A percentile compares a stretch with the other conserved stretches of the same genome.
Conservation (phyloP, 2,113 vertebrate species). For the Aythya baeri region DNA sequence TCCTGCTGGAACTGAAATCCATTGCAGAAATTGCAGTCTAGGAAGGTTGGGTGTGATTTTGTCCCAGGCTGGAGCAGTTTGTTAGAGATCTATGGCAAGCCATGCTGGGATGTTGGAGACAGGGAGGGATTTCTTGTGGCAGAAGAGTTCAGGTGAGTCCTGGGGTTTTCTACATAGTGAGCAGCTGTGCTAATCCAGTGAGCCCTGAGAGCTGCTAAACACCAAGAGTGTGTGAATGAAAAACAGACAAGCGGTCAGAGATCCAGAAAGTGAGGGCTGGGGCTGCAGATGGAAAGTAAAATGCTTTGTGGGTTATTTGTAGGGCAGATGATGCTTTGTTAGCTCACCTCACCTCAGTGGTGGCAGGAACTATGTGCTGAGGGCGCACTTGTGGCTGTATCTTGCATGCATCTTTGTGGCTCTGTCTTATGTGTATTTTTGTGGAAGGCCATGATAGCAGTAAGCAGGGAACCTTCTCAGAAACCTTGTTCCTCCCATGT, state of each 20-base stretch:
- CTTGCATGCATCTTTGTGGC: neutral
- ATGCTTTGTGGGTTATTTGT: neutral
- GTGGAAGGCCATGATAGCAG: neutral
- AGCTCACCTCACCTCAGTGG: fast-evolving
- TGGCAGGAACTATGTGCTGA: neutral
- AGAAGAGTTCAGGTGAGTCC: neutral
- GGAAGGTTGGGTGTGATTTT: neutral
- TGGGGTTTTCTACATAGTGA: neutral
- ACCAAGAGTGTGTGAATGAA: neutral
- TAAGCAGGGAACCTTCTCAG: neutral
- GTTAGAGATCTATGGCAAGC: neutral
- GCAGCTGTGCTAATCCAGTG: neutral
- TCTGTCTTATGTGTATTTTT: fast-evolving
- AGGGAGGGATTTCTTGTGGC: fast-evolving
- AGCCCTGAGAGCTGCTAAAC: neutral
- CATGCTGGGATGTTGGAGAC: neutral
- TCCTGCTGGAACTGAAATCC: fast-evolving
- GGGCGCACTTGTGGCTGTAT: fast-evolving
- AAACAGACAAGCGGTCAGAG: fast-evolving
- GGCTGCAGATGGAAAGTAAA: neutral
- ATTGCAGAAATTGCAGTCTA: neutral
- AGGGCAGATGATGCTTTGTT: neutral
- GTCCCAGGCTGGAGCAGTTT: neutral
- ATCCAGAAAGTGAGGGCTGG: neutral
- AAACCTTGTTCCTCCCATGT: neutral